Percentiles rank a stretch among this genome's conserved stretches.
Evolutionary conservation across 92 coral and sea anemone species (phyloP).

Genomic region (Zoanthus sociatus): DNA sequence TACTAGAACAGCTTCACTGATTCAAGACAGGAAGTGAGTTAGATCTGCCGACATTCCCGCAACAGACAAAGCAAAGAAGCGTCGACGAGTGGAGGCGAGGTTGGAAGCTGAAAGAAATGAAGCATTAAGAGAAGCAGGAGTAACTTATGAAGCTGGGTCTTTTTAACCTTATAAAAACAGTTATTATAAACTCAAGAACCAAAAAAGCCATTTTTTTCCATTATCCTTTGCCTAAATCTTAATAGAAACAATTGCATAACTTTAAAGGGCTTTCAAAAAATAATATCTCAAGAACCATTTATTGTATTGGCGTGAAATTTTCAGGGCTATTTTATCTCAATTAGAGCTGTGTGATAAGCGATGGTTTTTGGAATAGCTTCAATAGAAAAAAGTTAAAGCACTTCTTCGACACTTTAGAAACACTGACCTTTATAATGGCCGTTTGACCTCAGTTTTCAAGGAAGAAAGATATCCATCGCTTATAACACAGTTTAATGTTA

Average conservation of each 20-base stretch:
- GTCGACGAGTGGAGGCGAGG: too few relatives aligned
- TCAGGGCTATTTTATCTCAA: conserved; percentile 18
- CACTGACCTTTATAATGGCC: conserved; percentile 23
- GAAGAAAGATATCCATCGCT: conserved; percentile 16
- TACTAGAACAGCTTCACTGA: neutral
- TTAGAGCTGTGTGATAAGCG: conserved; percentile 18
- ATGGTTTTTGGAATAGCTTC: conserved; percentile 20
- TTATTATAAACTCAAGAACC: neutral
- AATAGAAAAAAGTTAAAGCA: conserved; percentile 21
- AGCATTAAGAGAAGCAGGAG: too few relatives aligned
- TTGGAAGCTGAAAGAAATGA: too few relatives aligned
- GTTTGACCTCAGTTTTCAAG: conserved; percentile 30
- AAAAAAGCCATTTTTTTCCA: neutral
- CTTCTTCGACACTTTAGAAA: conserved; percentile 11
- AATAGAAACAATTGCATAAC: conserved; percentile 15
- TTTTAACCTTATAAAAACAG: too few relatives aligned
- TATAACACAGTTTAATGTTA: conserved; percentile 37
- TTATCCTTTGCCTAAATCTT: conserved; percentile 13
- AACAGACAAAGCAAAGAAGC: too few relatives aligned
- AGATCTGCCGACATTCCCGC: too few relatives aligned
- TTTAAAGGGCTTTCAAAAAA: conserved; percentile 26
- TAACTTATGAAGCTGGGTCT: too few relatives aligned
- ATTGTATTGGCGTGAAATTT: neutral
- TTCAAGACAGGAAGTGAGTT: neutral
- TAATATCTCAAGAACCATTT: conserved; percentile 27